Conservation (phyloP, 2,113 vertebrate genomes). For the Octodon degus region DNA sequence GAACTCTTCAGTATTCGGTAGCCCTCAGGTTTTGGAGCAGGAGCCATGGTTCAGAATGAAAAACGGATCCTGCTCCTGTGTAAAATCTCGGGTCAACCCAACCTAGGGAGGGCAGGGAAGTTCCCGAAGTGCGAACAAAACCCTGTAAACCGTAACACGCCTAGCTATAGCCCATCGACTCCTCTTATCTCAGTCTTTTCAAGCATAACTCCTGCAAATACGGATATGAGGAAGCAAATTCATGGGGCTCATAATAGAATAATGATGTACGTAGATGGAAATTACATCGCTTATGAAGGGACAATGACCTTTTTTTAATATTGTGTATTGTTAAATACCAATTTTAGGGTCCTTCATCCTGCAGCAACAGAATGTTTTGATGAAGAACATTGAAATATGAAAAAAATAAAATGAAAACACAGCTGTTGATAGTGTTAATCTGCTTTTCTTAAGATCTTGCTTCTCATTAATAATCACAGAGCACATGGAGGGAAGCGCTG, state of each 20-base stretch:
- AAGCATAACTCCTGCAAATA: neutral
- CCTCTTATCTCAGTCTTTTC: neutral
- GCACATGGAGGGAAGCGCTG: neutral
- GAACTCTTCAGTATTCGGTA: neutral
- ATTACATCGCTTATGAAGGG: neutral
- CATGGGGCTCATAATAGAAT: neutral
- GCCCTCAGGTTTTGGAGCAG: neutral
- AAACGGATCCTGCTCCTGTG: neutral
- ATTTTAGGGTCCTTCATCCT: neutral
- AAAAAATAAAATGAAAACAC: neutral
- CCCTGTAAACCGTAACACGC: accelerated
- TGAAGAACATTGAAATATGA: conserved; percentile 37
- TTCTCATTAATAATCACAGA: neutral
- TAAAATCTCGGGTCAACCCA: neutral
- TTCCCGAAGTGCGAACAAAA: neutral
- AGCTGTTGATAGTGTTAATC: neutral
- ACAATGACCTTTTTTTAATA: neutral
- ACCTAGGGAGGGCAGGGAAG: neutral
- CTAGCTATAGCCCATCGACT: neutral
- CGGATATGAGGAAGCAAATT: neutral
- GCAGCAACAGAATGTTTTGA: neutral
- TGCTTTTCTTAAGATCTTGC: neutral
- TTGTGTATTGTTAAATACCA: neutral
- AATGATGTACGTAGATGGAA: neutral
- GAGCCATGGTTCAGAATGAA: neutral